These are phyloP conservation scores for Papilio xuthus DNA, from an alignment of 1,140 invertebrate genomes.

Conservation along the genomic window DNA sequence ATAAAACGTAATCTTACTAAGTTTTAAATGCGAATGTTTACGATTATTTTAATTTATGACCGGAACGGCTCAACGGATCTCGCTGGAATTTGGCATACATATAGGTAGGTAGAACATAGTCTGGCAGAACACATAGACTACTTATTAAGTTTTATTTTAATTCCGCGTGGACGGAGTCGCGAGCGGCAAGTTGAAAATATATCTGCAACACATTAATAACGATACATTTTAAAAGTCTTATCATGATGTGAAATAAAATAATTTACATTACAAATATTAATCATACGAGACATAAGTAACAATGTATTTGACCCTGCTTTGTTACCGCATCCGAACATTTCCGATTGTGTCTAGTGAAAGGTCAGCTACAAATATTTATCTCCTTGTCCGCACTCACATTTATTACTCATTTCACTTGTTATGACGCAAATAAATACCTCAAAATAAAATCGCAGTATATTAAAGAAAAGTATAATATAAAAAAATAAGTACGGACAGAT, in stretches of 20 bases:
- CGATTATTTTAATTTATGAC: too few relatives aligned
- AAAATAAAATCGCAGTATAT: not conserved
- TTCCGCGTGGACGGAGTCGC: too few relatives aligned
- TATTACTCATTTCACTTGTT: slow-evolving; percentile 3
- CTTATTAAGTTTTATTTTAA: too few relatives aligned
- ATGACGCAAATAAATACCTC: not conserved
- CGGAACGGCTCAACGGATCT: too few relatives aligned
- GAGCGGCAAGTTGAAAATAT: too few relatives aligned
- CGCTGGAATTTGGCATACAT: too few relatives aligned
- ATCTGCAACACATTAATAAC: too few relatives aligned
- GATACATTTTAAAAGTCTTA: too few relatives aligned
- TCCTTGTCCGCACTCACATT: not conserved
- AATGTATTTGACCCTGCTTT: not conserved
- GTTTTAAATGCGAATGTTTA: too few relatives aligned
- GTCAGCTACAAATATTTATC: slow-evolving; percentile 13
- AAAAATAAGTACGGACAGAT: not conserved
- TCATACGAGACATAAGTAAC: not conserved
- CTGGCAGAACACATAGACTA: too few relatives aligned
- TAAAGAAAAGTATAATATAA: not conserved
- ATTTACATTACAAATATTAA: not conserved
- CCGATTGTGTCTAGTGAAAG: slow-evolving; percentile 12
- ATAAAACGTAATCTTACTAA: not conserved
- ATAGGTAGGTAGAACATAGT: too few relatives aligned
- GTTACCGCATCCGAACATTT: slow-evolving; percentile 13
- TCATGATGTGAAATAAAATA: too few relatives aligned